Evolutionary conservation across 2,888 invertebrate species (phyloP).

Genomic region (Heliconius aoede): DNA sequence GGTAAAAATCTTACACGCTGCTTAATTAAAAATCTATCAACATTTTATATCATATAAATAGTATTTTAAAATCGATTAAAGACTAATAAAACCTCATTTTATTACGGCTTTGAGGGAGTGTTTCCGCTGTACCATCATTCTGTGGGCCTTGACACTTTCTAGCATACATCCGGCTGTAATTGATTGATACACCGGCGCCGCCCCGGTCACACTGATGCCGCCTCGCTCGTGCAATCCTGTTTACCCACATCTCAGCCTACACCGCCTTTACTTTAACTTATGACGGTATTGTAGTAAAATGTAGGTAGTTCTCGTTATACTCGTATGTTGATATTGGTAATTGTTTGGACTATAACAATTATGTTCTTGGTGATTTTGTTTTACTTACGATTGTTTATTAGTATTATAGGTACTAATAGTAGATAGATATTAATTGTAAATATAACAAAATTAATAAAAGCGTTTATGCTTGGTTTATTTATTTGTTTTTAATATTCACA

Average conservation of each 20-base stretch:
- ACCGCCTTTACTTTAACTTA: slow-evolving; percentile 12
- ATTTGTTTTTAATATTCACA: neutral
- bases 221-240: neutral
- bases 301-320: neutral
- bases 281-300: slow-evolving; percentile 14
- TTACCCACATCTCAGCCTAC: slow-evolving; percentile 16
- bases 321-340: neutral
- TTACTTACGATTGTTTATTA: neutral
- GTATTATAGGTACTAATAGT: neutral
- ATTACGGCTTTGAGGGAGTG: neutral
- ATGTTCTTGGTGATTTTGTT: neutral
- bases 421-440: no score
- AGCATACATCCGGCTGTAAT: slow-evolving; percentile 24
- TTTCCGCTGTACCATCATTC: slow-evolving; percentile 18
- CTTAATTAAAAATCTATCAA: slow-evolving; percentile 3
- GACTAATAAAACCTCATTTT: slow-evolving; percentile 9
- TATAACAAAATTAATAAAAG: no score
- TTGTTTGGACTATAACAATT: neutral
- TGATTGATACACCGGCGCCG: slow-evolving; percentile 24
- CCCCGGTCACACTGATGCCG: neutral
- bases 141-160: slow-evolving; percentile 31
- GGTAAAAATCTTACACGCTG: neutral
- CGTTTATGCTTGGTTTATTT: neutral
- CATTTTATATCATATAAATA: neutral
- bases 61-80: slow-evolving; percentile 16